Evolutionary conservation across 2,888 invertebrate species (phyloP).

Genomic region (Nomada ruficornis): DNA sequence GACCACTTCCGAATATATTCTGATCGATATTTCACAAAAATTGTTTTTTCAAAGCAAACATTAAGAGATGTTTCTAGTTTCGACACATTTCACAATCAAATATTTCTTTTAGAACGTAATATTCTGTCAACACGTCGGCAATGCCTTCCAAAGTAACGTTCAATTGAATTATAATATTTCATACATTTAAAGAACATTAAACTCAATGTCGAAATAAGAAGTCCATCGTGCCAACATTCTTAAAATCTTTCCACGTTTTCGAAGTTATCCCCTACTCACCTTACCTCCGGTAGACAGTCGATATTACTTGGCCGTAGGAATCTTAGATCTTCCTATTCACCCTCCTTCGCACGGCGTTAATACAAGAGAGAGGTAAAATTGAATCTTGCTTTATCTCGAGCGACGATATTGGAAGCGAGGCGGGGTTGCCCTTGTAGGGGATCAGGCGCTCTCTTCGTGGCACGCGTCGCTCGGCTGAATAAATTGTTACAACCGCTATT

Average conservation of each 20-base stretch:
- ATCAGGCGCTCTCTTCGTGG: constrained; percentile 51
- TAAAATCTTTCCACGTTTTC: constrained; percentile 57
- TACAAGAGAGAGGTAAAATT: constrained; percentile 78
- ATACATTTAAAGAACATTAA: too few relatives aligned
- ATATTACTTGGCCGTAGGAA: constrained; percentile 74
- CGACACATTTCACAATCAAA: too few relatives aligned
- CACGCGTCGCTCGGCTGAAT: constrained; percentile 70
- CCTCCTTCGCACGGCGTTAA: constrained; percentile 59
- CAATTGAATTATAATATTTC: too few relatives aligned
- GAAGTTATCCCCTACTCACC: constrained; percentile 53
- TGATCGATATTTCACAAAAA: too few relatives aligned
- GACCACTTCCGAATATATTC: too few relatives aligned
- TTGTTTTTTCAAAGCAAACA: too few relatives aligned
- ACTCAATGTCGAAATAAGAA: not conserved
- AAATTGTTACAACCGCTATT: constrained; percentile 77
- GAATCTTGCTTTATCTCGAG: constrained; percentile 82
- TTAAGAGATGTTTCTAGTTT: too few relatives aligned
- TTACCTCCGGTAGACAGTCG: constrained; percentile 44
- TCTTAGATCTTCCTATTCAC: constrained; percentile 68
- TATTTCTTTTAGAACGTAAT: too few relatives aligned
- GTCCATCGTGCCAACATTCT: constrained; percentile 63
- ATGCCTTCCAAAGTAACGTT: too few relatives aligned
- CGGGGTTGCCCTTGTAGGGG: constrained; percentile 44
- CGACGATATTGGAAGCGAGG: constrained; percentile 70
- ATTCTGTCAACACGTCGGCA: too few relatives aligned